Evolutionary conservation across 2,888 invertebrate genomes (phyloP), one percentile per base, ranked within the genome.

Genomic region (Thera obeliscata): DNA sequence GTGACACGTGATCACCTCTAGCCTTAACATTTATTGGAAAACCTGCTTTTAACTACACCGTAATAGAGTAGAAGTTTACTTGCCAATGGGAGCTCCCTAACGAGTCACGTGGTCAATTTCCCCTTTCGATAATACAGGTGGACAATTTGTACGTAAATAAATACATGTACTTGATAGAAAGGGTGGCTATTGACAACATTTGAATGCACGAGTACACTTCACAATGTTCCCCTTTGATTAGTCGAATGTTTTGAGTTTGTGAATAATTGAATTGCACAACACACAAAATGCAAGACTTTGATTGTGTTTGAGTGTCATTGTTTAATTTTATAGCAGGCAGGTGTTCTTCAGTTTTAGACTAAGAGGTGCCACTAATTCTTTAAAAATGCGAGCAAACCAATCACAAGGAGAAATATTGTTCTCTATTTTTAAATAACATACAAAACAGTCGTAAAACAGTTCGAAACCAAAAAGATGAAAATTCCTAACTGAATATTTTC

Each of bases 21-120:
- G 61, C 59, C 41, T n/a, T 33, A 35, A 56, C 59, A 33, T 56
- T 50, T 59, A 68, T 69, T 54, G 57, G 62, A 71, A 74, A 73
- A 75, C 69, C 64, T 69, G 73, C 77, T 75, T 72, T 81, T 77
- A 3, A 57, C 59, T 12, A 4, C 33, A 49, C 55, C 2, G 22
- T 50, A 49, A 65, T 73, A 81, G 73, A 72, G 78, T 64, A 55
- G 46, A 69, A 67, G 71, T 72, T 78, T 62, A 64, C 65, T 64
- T 65, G 50, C 49, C 61, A 61, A 70, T 60, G 12, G 43, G 50
- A 43, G 6, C 12, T 68, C 71, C 41, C 64, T 72, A 71, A 72
- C 71, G 50, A 57, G 77, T 79, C 87, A 87, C 86, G 88, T 87
- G 81, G 79, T 81, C 86, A 84, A 86, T 87, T 87, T 88, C 84